These are phyloP conservation scores for Coleophora flavipennella DNA, from an alignment of 2,888 invertebrate genomes.

Conservation along the genomic window DNA sequence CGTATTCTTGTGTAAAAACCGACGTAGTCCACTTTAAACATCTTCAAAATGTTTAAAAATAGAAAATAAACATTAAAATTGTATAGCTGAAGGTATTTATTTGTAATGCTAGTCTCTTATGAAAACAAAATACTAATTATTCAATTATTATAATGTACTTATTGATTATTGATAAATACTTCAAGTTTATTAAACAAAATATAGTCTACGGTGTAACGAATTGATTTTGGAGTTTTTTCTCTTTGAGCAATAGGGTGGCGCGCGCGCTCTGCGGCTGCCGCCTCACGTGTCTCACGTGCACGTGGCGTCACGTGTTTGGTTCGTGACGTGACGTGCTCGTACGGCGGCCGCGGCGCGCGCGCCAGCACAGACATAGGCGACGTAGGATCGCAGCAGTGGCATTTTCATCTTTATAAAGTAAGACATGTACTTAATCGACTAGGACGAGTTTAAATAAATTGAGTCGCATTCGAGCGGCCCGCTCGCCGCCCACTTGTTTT, in stretches of 20 bases:
- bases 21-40: conserved; percentile 67
- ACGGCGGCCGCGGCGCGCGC: conserved; percentile 15
- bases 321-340: conserved; percentile 6
- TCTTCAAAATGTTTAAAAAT: conserved; percentile 68
- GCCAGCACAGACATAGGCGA: conserved; percentile 47
- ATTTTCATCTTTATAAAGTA: conserved; percentile 64
- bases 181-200: conserved; percentile 70
- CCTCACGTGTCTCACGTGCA: conserved; percentile 2
- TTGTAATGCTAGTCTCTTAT: conserved; percentile 74
- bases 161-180: conserved; percentile 73
- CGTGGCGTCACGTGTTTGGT: conserved; percentile 4
- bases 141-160: conserved; percentile 73
- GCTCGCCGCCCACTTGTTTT: conserved; percentile 60
- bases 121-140: conserved; percentile 71
- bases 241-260: conserved; percentile 53
- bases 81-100: conserved; percentile 73
- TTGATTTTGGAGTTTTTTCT: conserved; percentile 67
- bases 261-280: conserved; percentile 11
- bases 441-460: conserved; percentile 45
- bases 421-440: conserved; percentile 64
- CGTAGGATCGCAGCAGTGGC: conserved; percentile 67
- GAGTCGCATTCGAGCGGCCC: conserved; percentile 40
- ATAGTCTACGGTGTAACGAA: conserved; percentile 70
- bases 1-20: conserved; percentile 54
- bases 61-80: conserved; percentile 67